phyloP scores from a whole-genome alignment of 2,797 vertebrate species.

The Sarcophilus harrisii region DNA sequence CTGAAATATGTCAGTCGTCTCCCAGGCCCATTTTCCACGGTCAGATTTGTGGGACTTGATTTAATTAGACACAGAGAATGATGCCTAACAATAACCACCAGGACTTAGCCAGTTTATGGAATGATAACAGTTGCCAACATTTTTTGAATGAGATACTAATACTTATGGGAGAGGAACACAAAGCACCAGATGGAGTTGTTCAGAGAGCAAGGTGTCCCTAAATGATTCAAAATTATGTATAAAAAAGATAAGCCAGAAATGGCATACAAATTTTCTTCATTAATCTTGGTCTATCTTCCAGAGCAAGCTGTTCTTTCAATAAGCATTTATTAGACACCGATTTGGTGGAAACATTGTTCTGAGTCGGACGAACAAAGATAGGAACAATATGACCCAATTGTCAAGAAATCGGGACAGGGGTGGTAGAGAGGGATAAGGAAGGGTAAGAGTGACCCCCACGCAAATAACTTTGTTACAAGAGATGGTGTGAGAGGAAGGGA shows the following conservation, averaged over 20 bases:
- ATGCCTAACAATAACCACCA: conserved; percentile 40
- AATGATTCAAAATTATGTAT: conserved; percentile 20
- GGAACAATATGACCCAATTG: neutral
- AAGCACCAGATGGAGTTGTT: conserved; percentile 41
- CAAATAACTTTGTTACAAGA: neutral
- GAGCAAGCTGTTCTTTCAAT: neutral
- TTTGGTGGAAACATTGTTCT: neutral
- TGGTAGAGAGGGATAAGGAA: neutral
- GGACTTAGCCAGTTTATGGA: conserved; percentile 59
- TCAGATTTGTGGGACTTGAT: conserved; percentile 27
- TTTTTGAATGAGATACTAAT: conserved; percentile 59
- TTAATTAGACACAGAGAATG: conserved; percentile 57
- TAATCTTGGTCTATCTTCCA: neutral
- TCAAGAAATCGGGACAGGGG: neutral
- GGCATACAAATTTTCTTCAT: neutral
- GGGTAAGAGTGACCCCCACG: neutral
- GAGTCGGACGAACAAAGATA: neutral
- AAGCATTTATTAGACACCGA: neutral
- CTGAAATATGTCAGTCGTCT: conserved; percentile 40
- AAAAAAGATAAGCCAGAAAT: conserved; percentile 15
- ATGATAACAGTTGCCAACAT: conserved; percentile 58
- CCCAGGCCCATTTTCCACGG: conserved; percentile 41
- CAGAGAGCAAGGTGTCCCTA: conserved; percentile 42
- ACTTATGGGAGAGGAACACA: conserved; percentile 60
- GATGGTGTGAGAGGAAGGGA: neutral